Percentiles rank a stretch among this genome's conserved stretches.
phyloP scores from a whole-genome alignment of 2,113 vertebrate genomes.

The Prolemur simus region DNA sequence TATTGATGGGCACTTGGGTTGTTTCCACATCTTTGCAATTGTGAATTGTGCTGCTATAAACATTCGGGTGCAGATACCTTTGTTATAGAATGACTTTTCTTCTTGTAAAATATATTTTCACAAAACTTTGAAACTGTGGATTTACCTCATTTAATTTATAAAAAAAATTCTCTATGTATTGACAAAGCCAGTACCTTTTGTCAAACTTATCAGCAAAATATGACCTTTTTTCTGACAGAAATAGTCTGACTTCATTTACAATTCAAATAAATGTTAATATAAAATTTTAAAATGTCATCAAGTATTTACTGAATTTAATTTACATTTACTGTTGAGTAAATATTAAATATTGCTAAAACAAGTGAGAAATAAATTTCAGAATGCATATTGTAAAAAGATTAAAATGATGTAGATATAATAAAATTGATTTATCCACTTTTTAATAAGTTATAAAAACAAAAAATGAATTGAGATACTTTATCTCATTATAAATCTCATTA shows the following conservation, averaged over 20 bases:
- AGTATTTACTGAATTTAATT: constrained; percentile 41
- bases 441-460: constrained; percentile 35
- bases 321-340: constrained; percentile 50
- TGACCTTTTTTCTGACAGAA: background rate
- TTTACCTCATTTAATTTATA: constrained; percentile 29
- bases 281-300: constrained; percentile 38
- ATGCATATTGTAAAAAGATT: constrained; percentile 25
- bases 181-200: background rate
- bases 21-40: too few relatives aligned
- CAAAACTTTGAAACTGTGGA: constrained; percentile 10
- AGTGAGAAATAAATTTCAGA: constrained; percentile 37
- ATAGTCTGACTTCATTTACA: constrained; percentile 31
- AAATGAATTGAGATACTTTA: background rate
- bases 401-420: background rate
- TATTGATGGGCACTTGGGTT: too few relatives aligned
- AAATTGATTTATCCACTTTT: constrained; percentile 42
- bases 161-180: background rate
- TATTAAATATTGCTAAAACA: constrained; percentile 36
- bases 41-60: too few relatives aligned
- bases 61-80: too few relatives aligned
- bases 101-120: constrained; percentile 50
- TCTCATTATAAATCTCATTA: background rate
- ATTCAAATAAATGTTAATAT: constrained; percentile 51
- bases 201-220: background rate
- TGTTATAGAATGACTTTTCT: too few relatives aligned